These are phyloP conservation scores for Hylaea fasciaria DNA, from an alignment of 2,888 invertebrate species.

Conservation along the genomic window DNA sequence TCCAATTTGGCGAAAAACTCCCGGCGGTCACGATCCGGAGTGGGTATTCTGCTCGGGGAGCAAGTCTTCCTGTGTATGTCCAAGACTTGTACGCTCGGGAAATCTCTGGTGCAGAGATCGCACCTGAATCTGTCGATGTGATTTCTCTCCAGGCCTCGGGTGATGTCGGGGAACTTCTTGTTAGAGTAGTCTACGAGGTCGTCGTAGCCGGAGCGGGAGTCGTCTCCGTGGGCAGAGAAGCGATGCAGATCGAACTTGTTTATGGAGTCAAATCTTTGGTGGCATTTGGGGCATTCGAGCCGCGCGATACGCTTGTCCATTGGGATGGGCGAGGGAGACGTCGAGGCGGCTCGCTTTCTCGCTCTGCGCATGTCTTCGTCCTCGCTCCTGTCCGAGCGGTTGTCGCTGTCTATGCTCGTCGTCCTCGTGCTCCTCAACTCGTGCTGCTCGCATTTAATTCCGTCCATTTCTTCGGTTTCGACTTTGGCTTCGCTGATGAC, in stretches of 20 bases:
- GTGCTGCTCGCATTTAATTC: constrained; percentile 66
- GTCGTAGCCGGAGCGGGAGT: constrained; percentile 87
- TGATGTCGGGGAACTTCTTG: constrained; percentile 91
- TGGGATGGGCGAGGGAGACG: constrained; percentile 69
- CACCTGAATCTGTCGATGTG: constrained; percentile 87
- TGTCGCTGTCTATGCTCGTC: constrained; percentile 83
- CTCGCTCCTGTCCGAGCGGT: constrained; percentile 83
- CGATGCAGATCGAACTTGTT: constrained; percentile 89
- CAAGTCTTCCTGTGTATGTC: constrained; percentile 87
- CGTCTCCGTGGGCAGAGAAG: constrained; percentile 85
- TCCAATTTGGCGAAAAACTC: constrained; percentile 93
- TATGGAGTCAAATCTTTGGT: constrained; percentile 89
- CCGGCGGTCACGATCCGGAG: constrained; percentile 86
- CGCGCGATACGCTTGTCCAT: constrained; percentile 73
- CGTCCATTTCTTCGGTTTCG: constrained; percentile 68
- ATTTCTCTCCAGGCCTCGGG: constrained; percentile 87
- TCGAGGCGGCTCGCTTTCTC: constrained; percentile 74
- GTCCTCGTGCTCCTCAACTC: constrained; percentile 69
- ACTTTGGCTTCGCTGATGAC: constrained; percentile 78
- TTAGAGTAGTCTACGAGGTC: constrained; percentile 93
- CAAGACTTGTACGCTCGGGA: constrained; percentile 88
- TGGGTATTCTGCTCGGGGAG: constrained; percentile 66
- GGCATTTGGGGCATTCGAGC: constrained; percentile 89
- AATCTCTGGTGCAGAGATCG: constrained; percentile 88
- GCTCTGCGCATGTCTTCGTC: constrained; percentile 70